Conservation (phyloP, 2,797 vertebrate species). For the Hyperoplus immaculatus region DNA sequence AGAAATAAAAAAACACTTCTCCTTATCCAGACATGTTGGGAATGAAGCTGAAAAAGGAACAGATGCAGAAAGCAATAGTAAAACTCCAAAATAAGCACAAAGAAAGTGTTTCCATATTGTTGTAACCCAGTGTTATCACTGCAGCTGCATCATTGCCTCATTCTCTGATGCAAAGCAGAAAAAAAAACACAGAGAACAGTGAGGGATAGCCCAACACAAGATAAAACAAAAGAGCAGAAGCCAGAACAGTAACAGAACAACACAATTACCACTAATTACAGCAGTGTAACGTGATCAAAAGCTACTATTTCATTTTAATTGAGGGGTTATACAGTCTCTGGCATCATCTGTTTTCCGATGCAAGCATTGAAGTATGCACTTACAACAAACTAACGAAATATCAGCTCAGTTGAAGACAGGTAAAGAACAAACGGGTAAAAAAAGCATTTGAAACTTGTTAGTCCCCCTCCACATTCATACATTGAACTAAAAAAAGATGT, state of each 20-base stretch:
- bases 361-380: too few species aligned
- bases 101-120: background rate
- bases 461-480: background rate
- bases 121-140: background rate
- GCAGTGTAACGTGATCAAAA: background rate
- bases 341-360: background rate
- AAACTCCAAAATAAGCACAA: conserved; percentile 13
- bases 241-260: background rate
- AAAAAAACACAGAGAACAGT: background rate
- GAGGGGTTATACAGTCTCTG: background rate
- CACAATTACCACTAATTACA: background rate
- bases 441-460: background rate
- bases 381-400: too few species aligned
- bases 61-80: background rate
- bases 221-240: background rate
- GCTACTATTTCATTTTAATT: background rate
- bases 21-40: background rate
- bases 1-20: conserved; percentile 41
- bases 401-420: too few species aligned
- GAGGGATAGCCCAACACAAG: background rate
- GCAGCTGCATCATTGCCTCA: conserved; percentile 5
- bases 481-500: too few species aligned
- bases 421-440: too few species aligned
- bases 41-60: background rate
- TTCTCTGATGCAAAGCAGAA: background rate